phyloP scores from a whole-genome alignment of 2,888 invertebrate species.

The Meandrusa payeni region DNA sequence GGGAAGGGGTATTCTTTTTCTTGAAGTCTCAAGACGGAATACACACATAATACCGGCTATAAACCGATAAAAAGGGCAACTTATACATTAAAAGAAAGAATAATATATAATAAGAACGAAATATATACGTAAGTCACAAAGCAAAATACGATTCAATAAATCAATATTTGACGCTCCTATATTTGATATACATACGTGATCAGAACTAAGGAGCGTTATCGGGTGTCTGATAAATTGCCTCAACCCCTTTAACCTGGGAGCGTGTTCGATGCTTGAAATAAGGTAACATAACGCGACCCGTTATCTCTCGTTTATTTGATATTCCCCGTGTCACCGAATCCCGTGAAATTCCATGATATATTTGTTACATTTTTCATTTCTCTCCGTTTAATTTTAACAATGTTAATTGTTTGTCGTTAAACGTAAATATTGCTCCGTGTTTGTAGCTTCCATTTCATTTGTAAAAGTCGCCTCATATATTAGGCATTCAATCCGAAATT shows the following conservation, averaged over 20 bases:
- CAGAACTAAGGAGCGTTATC: constrained; percentile 15
- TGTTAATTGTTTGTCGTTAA: not conserved
- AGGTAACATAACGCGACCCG: constrained; percentile 18
- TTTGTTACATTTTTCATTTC: constrained; percentile 9
- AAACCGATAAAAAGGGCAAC: no score
- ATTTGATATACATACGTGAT: not conserved
- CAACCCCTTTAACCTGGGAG: constrained; percentile 17
- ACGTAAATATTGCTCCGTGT: not conserved
- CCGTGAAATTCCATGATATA: constrained; percentile 10
- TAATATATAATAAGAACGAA: no score
- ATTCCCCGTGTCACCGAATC: constrained; percentile 15
- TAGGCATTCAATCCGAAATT: no score
- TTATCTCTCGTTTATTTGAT: constrained; percentile 21
- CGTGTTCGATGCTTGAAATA: constrained; percentile 16
- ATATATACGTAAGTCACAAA: no score
- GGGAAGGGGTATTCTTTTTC: no score
- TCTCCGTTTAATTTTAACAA: constrained; percentile 1
- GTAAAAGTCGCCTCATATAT: no score
- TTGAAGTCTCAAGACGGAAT: no score
- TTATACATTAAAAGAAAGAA: no score
- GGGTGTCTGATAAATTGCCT: constrained; percentile 22
- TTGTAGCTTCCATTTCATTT: no score
- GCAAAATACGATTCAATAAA: not conserved
- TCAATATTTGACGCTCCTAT: constrained; percentile 9
- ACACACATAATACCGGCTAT: no score